Evolutionary conservation across 1,140 invertebrate species (phyloP).

Genomic region (Acromyrmex heyeri): DNA sequence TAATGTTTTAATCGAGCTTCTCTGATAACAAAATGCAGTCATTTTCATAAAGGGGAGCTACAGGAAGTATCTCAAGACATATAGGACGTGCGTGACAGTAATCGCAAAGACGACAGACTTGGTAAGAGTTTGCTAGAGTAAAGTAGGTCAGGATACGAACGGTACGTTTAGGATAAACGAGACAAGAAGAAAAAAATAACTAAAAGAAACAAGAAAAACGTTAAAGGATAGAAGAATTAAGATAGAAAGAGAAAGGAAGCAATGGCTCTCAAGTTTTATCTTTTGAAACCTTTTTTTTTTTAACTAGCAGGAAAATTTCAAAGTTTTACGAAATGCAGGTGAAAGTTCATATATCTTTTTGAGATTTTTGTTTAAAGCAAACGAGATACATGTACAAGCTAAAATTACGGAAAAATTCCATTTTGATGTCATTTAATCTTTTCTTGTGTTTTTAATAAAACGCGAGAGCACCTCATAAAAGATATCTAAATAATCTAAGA

Average conservation of each 20-base stretch:
- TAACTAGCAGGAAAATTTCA: neutral
- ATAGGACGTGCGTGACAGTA: conserved; percentile 40
- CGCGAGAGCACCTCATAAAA: too few species aligned
- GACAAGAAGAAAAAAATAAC: conserved; percentile 9
- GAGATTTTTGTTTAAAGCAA: neutral
- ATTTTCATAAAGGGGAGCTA: conserved; percentile 12
- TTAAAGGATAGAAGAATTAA: neutral
- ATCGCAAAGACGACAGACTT: conserved; percentile 15
- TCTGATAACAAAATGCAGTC: neutral
- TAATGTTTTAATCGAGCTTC: conserved; percentile 6
- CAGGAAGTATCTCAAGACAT: neutral
- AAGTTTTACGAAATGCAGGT: conserved; percentile 13
- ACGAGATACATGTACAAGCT: neutral
- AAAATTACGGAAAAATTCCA: neutral
- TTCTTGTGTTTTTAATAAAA: neutral
- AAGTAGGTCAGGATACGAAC: neutral
- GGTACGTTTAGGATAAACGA: conserved; percentile 35
- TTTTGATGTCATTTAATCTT: neutral
- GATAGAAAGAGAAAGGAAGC: conserved; percentile 13
- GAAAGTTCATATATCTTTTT: conserved; percentile 30
- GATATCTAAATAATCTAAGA: neutral
- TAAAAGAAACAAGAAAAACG: conserved; percentile 1
- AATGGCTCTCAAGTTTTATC: conserved; percentile 46
- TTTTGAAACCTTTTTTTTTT: neutral
- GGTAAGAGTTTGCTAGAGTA: neutral